Percentiles rank a stretch among this genome's conserved stretches.
These are phyloP conservation scores for Artemia sinica DNA, from an alignment of 2,888 invertebrate genomes.

Conservation along the genomic window DNA sequence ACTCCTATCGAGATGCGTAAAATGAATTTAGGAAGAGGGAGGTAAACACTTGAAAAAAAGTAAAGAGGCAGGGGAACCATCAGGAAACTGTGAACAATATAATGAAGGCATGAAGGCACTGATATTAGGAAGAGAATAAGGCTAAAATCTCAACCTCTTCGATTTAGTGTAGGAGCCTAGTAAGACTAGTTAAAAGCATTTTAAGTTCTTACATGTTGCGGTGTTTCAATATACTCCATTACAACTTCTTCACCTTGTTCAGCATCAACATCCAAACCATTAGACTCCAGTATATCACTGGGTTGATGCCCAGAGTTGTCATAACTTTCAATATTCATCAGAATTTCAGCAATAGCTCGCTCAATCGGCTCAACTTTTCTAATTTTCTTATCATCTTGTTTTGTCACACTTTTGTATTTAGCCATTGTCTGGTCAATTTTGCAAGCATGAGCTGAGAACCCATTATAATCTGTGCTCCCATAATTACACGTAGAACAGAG, in stretches of 20 bases:
- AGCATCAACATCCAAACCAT: background rate
- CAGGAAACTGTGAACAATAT: too few relatives aligned
- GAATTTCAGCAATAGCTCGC: background rate
- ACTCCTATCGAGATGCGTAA: too few relatives aligned
- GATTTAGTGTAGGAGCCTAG: too few relatives aligned
- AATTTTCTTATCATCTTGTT: background rate
- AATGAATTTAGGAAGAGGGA: too few relatives aligned
- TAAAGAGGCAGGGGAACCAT: too few relatives aligned
- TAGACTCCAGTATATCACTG: background rate
- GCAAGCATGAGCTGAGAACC: constrained; percentile 6
- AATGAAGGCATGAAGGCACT: too few relatives aligned
- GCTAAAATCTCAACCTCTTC: too few relatives aligned
- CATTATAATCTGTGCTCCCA: constrained; percentile 2
- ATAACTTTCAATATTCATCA: constrained; percentile 10
- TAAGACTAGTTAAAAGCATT: background rate
- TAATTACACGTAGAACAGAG: background rate
- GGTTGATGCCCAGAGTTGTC: background rate
- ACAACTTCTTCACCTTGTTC: background rate
- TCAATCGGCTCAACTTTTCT: constrained; percentile 9
- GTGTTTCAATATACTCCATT: constrained; percentile 6
- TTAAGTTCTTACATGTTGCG: constrained; percentile 8
- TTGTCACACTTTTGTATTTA: background rate
- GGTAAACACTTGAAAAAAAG: too few relatives aligned
- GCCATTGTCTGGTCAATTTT: background rate
- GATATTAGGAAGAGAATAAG: too few relatives aligned